Conservation (phyloP, 1,140 invertebrate species). For the Drosophila aff. region DNA sequence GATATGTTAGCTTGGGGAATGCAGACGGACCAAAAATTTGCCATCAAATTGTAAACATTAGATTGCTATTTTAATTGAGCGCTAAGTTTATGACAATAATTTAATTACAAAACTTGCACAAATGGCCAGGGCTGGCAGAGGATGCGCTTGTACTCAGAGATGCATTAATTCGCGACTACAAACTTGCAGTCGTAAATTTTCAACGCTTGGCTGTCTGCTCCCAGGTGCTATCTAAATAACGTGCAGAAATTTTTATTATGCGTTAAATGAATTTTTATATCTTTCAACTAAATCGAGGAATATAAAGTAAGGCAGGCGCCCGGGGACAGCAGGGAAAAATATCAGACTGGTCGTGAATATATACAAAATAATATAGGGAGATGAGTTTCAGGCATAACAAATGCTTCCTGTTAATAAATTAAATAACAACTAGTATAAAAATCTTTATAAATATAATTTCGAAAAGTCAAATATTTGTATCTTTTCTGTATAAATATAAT, state of each 20-base stretch:
- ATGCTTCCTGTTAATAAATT: slow-evolving; percentile 12
- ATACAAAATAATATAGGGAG: background rate
- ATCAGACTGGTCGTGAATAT: background rate
- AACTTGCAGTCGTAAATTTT: slow-evolving; percentile 48
- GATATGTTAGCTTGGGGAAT: slow-evolving; percentile 14
- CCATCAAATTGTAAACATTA: slow-evolving; percentile 78
- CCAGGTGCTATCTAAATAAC: slow-evolving; percentile 63
- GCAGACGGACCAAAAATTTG: slow-evolving; percentile 51
- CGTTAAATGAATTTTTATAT: slow-evolving; percentile 83
- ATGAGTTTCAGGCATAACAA: background rate
- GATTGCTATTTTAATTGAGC: slow-evolving; percentile 66
- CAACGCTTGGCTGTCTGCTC: slow-evolving; percentile 22
- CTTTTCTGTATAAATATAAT: background rate
- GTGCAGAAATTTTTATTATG: slow-evolving; percentile 78
- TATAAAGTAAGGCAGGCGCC: slow-evolving; percentile 11
- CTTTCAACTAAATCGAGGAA: slow-evolving; percentile 46
- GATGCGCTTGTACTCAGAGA: slow-evolving; percentile 5
- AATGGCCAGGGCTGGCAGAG: slow-evolving; percentile 19
- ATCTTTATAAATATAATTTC: background rate
- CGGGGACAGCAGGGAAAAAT: background rate
- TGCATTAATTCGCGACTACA: slow-evolving; percentile 32
- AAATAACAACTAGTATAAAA: background rate
- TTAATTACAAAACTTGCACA: slow-evolving; percentile 69
- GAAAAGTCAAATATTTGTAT: background rate
- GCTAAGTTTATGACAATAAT: slow-evolving; percentile 73